phyloP scores from a whole-genome alignment of 2,113 vertebrate genomes.

The Ovibos moschatus region DNA sequence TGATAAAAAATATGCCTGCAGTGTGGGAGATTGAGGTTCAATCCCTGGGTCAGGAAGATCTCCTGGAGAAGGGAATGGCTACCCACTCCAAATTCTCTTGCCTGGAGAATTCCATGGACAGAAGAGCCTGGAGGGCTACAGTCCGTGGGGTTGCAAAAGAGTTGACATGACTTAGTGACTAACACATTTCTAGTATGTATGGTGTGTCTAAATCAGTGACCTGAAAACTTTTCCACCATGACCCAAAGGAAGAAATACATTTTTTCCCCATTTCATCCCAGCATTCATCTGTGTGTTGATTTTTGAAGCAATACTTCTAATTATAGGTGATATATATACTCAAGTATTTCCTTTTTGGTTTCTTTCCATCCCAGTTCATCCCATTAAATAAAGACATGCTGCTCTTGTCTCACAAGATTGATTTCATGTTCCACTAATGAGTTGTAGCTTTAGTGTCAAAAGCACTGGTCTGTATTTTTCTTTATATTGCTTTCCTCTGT shows the following conservation, averaged over 20 bases:
- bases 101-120: not conserved
- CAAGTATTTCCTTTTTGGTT: constrained; percentile 7
- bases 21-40: not conserved
- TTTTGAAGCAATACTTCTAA: constrained; percentile 21
- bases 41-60: not conserved
- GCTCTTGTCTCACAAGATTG: not conserved
- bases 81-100: not conserved
- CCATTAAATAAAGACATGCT: not conserved
- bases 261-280: not conserved
- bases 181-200: not conserved
- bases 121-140: not conserved
- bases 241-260: not conserved
- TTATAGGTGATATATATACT: not conserved
- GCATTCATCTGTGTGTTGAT: not conserved
- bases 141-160: not conserved
- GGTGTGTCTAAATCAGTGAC: not conserved
- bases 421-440: constrained; percentile 6
- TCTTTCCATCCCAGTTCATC: not conserved
- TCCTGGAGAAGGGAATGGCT: not conserved
- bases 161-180: not conserved
- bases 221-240: not conserved
- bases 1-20: not conserved
- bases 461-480: not conserved
- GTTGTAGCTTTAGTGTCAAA: constrained; percentile 7
- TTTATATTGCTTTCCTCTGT: constrained; percentile 11